phyloP scores from a whole-genome alignment of 2,888 invertebrate species.

The Phanerotoma sp. region DNA sequence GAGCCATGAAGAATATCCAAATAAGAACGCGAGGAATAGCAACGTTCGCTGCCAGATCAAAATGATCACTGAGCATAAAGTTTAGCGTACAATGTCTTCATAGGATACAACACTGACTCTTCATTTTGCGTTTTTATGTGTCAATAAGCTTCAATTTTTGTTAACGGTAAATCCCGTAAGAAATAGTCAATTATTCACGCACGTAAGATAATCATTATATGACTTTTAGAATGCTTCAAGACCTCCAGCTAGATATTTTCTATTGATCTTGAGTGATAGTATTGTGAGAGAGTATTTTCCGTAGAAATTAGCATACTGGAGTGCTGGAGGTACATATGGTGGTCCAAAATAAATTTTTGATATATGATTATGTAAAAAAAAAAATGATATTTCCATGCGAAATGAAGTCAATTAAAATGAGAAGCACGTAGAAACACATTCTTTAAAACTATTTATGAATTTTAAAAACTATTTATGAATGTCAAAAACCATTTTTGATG shows the following conservation, averaged over 20 bases:
- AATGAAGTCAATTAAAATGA: no score
- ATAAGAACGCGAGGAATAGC: not conserved
- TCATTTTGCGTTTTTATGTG: conserved; percentile 30
- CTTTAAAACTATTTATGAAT: no score
- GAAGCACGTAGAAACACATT: no score
- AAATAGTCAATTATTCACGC: conserved; percentile 42
- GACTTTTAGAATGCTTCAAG: not conserved
- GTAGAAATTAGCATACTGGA: no score
- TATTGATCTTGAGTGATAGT: no score
- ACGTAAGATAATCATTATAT: conserved; percentile 23
- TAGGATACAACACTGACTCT: conserved; percentile 24
- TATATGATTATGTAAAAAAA: no score
- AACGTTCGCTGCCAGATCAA: not conserved
- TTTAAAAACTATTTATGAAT: no score
- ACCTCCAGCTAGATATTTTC: not conserved
- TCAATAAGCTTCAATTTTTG: conserved; percentile 42
- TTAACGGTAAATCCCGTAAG: conserved; percentile 40
- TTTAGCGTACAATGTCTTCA: conserved; percentile 30
- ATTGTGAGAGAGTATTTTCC: no score
- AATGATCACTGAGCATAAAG: not conserved
- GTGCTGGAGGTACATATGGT: no score
- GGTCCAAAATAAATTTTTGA: no score
- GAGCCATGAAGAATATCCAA: conserved; percentile 2
- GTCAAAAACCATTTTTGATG: no score
- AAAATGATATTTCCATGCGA: no score